These are phyloP conservation scores for Hipposideros armiger DNA, from an alignment of 2,113 vertebrate genomes.

Conservation along the genomic window DNA sequence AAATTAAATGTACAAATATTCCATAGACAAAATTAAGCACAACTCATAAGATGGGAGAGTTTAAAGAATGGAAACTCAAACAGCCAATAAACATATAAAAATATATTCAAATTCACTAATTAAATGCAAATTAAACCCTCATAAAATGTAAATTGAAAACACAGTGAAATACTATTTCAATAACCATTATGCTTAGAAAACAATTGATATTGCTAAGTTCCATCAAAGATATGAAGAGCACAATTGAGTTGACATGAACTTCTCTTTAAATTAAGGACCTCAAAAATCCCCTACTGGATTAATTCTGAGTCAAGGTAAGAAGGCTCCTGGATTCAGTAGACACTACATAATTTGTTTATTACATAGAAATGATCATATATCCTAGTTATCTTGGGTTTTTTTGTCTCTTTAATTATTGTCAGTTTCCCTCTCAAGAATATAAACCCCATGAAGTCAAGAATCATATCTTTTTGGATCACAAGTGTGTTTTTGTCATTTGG, in stretches of 20 bases:
- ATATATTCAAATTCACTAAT: conserved; percentile 25
- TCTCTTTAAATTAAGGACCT: background rate
- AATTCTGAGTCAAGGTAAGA: background rate
- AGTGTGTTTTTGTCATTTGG: background rate
- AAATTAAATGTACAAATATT: background rate
- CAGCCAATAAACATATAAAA: background rate
- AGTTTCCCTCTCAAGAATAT: background rate
- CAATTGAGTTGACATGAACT: conserved; percentile 11
- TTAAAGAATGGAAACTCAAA: background rate
- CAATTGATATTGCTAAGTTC: background rate
- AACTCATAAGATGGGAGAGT: background rate
- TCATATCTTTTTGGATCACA: background rate
- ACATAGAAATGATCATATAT: background rate
- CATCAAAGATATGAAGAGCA: background rate
- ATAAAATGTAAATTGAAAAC: conserved; percentile 20
- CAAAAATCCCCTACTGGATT: background rate
- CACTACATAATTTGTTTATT: background rate
- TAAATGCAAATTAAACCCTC: conserved; percentile 21
- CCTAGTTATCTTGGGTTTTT: background rate
- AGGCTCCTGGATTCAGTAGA: background rate
- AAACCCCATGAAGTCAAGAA: background rate
- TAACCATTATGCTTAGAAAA: conserved; percentile 9
- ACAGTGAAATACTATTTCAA: conserved; percentile 38
- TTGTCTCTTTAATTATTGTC: conserved; percentile 39
- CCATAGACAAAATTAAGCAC: conserved; percentile 31